These are phyloP conservation scores for Orycteropus afer DNA, from an alignment of 2,113 vertebrate genomes.

Conservation along the genomic window DNA sequence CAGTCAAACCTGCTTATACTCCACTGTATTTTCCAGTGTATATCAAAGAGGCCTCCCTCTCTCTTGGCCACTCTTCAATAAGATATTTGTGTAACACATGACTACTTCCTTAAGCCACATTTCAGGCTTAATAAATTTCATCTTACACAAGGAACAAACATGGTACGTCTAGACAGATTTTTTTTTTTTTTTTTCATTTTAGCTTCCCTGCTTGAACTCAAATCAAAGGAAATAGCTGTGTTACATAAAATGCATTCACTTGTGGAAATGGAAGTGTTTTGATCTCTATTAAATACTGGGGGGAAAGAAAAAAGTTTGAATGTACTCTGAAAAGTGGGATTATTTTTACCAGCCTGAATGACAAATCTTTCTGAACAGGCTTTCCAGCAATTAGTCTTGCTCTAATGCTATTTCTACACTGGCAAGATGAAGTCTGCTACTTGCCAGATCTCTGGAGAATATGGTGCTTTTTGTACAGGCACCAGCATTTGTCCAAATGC, in stretches of 20 bases:
- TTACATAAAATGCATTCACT: constrained; percentile 77
- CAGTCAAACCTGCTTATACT: not conserved
- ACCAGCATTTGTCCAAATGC: constrained; percentile 70
- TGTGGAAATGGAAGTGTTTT: constrained; percentile 79
- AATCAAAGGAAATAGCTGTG: constrained; percentile 78
- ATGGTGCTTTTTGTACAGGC: constrained; percentile 77
- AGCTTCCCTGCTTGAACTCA: constrained; percentile 74
- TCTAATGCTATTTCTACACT: constrained; percentile 82
- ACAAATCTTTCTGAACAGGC: constrained; percentile 80
- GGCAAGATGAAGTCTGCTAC: constrained; percentile 73
- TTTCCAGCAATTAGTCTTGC: constrained; percentile 82
- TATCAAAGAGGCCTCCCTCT: not conserved
- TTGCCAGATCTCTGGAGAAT: constrained; percentile 80
- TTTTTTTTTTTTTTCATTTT: constrained; percentile 50
- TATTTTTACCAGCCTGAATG: constrained; percentile 81
- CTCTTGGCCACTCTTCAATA: constrained; percentile 31
- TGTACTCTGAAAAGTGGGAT: constrained; percentile 78
- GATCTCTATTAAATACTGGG: constrained; percentile 81
- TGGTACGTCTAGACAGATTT: constrained; percentile 77
- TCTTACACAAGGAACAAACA: constrained; percentile 72
- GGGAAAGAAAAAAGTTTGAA: constrained; percentile 71
- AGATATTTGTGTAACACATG: constrained; percentile 58
- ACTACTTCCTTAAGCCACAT: constrained; percentile 59
- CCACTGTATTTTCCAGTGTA: not conserved
- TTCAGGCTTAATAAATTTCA: constrained; percentile 71